Base-by-base conservation (phyloP, 2,888 invertebrate genomes). In the Acrobasis consociella region DNA sequence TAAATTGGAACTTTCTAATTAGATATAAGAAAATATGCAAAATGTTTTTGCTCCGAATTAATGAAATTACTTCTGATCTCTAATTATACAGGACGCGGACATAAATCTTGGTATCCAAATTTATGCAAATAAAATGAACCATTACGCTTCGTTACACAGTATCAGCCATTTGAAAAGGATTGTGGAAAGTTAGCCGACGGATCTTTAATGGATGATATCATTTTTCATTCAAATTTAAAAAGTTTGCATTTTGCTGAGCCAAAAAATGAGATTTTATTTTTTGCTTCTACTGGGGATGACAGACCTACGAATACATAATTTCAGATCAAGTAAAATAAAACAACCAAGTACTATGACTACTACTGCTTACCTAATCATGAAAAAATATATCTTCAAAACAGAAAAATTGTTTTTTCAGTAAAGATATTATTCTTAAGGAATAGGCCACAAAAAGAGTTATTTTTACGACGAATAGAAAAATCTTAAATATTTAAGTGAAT, bases 111-210 rank as follows among this genome's bases (percentile, higher is more conserved):
- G 78, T 78, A 84, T 84, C 83, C 81, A 85, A 86, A 87, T 85
- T 88, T 87, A 89, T 89, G 88, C 86, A 87, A 89, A 88, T 88
- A 86, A 85, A 88, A 87, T 84, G 82, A 83, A 80, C 82, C 83
- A 83, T 82, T 78, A 83, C 81, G 88, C 86, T 87, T 88, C 87
- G 89, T 89, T 89, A 89, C 85, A 80, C 87, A 72, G 81, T 82
- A 87, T 85, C 83, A 82, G 78, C 76, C 80, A 75, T 78, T 78
- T 74, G 77, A 78, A 83, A 84, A 85, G 84, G 82, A 86, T 86
- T 83, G 80, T 73, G 73, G 72, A 79, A 86, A 86, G 79, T 87
- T 84, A 68, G 68, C 70, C 69, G 67, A 76, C 76, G 74, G 73
- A 80, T 81, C 73, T 80, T 82, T 78, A 76, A 80, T 82, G 72